phyloP scores from a whole-genome alignment of 2,888 invertebrate species.

The Dasysyrphus tricinctus region DNA sequence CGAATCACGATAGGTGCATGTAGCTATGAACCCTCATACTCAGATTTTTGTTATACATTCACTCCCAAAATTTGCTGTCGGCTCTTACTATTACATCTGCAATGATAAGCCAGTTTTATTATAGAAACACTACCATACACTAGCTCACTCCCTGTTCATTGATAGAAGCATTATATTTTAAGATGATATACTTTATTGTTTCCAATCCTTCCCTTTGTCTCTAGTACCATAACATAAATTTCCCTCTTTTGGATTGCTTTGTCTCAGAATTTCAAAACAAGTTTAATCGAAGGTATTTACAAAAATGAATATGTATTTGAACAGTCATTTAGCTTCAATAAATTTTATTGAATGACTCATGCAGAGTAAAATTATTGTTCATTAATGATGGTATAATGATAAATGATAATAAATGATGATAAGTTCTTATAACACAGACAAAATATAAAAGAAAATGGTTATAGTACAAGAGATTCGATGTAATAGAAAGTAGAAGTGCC shows the following conservation, averaged over 20 bases:
- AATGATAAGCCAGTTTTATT: too few relatives aligned
- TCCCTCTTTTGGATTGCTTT: constrained; percentile 7
- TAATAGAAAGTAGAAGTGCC: background rate
- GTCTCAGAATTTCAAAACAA: background rate
- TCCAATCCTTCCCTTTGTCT: constrained; percentile 13
- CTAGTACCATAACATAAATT: background rate
- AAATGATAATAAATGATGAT: background rate
- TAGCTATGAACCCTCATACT: too few relatives aligned
- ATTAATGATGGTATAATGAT: background rate
- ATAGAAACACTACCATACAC: background rate
- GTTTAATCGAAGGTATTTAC: constrained; percentile 4
- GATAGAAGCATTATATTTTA: background rate
- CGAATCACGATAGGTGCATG: too few relatives aligned
- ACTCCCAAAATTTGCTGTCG: too few relatives aligned
- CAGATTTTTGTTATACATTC: too few relatives aligned
- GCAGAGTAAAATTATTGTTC: background rate
- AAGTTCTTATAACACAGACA: background rate
- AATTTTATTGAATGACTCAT: constrained; percentile 57
- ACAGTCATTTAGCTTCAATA: background rate
- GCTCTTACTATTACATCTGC: too few relatives aligned
- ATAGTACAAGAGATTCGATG: background rate
- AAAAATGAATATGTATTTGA: background rate
- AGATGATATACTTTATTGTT: constrained; percentile 27
- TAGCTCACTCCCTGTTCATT: background rate
- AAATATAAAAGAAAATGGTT: background rate